Base-by-base conservation (phyloP, 2,888 invertebrate genomes). In the Himalopsyche japonica region DNA sequence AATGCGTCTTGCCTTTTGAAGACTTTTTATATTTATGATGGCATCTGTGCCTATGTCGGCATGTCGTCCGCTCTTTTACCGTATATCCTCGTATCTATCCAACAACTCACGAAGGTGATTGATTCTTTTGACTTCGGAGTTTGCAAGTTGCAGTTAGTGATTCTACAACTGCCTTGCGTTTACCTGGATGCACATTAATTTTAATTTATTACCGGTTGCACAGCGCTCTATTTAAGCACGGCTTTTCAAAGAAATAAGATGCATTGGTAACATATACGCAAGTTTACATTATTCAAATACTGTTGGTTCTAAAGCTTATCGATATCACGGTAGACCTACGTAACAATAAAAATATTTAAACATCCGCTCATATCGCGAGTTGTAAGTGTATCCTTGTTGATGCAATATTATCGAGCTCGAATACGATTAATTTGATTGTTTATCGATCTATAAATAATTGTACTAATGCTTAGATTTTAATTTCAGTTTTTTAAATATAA, bases 131-230 rank as follows among this genome's bases (percentile, higher is more conserved):
- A 32, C 79, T 47, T 77, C 57, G 20, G 10, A 34, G 30, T 37
- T 43, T 32, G 77, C 76, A 24, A 64, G 64, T 24, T 77, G 32
- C 70, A 27, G 20, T 30, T 57, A 34, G 20, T 34, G 37, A 79
- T 79, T 78, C 79, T 24, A 20, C 76, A 43, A 24, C 43, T 76
- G 27, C 76, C 30, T 37, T 20, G 37, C 79, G 64, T 57, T 82
- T 82, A 82, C 82, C 82, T 82, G 82, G 70, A 79, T 27, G 34
- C 27, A 82, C 82, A 79, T 82, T 82, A 79, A 82, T 82, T 82
- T 82, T 64, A 64, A 82, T 82, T 82, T 82, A 82, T 82, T 79
- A 48, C 82, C 49, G 57, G 57, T 81, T 81, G 81, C 81, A 81
- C 24, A 76, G 34, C 47, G 24, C 43, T 76, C 77, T 43, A 43